Conservation (phyloP, 1,140 invertebrate species). For the Zaprionus inermis region DNA sequence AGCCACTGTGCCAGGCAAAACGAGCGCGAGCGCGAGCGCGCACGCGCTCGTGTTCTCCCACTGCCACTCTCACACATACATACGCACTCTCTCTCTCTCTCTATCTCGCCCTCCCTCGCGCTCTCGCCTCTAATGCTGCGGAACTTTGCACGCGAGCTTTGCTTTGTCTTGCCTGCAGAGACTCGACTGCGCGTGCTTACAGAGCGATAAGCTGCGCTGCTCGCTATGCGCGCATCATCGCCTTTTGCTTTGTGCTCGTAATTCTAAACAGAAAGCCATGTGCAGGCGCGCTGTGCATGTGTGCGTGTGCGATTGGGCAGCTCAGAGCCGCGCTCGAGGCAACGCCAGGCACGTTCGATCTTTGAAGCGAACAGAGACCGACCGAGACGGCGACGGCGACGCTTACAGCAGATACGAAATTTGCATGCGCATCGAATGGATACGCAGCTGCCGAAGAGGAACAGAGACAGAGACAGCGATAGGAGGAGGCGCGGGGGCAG, state of each 20-base stretch:
- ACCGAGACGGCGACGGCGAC: background rate
- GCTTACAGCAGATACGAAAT: constrained; percentile 14
- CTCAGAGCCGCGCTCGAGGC: constrained; percentile 28
- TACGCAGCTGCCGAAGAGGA: background rate
- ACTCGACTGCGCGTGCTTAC: constrained; percentile 46
- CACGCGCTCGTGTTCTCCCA: background rate
- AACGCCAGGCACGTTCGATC: constrained; percentile 44
- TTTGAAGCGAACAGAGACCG: background rate
- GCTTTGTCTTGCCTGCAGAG: constrained; percentile 27
- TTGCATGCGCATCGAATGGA: constrained; percentile 41
- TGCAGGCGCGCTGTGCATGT: constrained; percentile 21
- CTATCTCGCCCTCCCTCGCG: background rate
- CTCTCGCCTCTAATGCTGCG: constrained; percentile 25
- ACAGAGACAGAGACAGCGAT: constrained; percentile 1
- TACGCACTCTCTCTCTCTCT: background rate
- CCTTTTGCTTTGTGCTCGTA: constrained; percentile 47
- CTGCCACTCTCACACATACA: background rate
- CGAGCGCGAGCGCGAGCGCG: background rate
- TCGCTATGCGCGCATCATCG: constrained; percentile 5
- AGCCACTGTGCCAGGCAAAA: constrained; percentile 18
- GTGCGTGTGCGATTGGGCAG: constrained; percentile 17
- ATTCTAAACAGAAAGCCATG: constrained; percentile 55
- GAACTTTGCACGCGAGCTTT: constrained; percentile 31
- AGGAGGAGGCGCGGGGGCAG: background rate
- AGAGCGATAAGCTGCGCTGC: constrained; percentile 36